Evolutionary conservation across 1,140 invertebrate species (phyloP), one percentile per base, ranked within the genome.

Genomic region (Macrocentrus cingulum): DNA sequence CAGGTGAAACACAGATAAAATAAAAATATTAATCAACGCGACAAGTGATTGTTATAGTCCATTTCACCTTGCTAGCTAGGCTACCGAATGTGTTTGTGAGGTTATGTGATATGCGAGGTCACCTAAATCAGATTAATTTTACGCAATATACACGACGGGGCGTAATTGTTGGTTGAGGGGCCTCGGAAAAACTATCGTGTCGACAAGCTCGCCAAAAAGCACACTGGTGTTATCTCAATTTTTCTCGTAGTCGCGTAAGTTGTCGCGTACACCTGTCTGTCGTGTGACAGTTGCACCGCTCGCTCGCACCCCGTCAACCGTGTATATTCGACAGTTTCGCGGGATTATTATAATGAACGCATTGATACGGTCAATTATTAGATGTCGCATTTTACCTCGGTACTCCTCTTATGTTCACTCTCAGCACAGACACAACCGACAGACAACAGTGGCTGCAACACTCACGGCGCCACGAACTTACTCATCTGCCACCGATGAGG

Each of bases 91-190:
- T 18, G 39, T 46, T 58, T 51, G 54, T 50, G 48, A 56, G 61
- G 56, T 58, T 60, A 64, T 55, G 48, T 25, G 50, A 53, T 48
- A 45, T 46, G 66, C 73, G 75, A 77, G 75, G 75, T 77, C 75
- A 75, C 67, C 64, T 75, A 76, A 77, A 77, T 77, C 66, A 71
- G 73, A 77, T 77, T 75, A 75, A 75, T 76, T 77, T 77, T 76
- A 77, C 72, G 74, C 75, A 77, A 77, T 69, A 68, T 53, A 23
- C 39, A 59, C 20, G 20, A 36, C 59, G 64, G 52, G 60, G 69
- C 64, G 67, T 66, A 67, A 72, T 67, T 66, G 63, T 60, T 61
- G 49, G 45, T 57, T 57, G 55, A 42, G 34, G 36, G 22, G 49
- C 42, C 36, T 59, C 39, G 20, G 22, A 20, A 45, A 32, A 49